Conservation (phyloP, 2,888 invertebrate genomes). For the Drosophila mimetica region DNA sequence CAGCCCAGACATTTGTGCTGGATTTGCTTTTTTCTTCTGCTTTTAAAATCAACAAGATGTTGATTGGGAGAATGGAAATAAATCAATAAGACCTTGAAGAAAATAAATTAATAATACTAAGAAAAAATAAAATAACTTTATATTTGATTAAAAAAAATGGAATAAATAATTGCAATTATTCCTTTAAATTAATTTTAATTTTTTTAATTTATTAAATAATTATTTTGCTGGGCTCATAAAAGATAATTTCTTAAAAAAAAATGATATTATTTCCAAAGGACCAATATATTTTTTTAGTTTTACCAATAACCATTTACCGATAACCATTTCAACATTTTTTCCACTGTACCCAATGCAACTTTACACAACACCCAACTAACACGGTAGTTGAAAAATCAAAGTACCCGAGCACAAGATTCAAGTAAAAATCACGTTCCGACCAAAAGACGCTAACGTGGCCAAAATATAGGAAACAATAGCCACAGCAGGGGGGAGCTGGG, state of each 20-base stretch:
- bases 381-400: conserved; percentile 43
- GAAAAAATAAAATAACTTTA: not conserved
- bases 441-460: conserved; percentile 76
- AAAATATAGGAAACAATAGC: conserved; percentile 62
- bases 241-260: not conserved
- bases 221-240: not conserved
- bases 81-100: not conserved
- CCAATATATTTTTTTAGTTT: too few relatives aligned
- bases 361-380: conserved; percentile 3
- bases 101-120: not conserved
- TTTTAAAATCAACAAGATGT: conserved; percentile 17
- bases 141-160: not conserved
- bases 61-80: conserved; percentile 1
- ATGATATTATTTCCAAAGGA: too few relatives aligned
- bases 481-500: conserved; percentile 8
- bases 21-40: conserved; percentile 6
- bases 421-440: conserved; percentile 74
- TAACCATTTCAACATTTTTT: not conserved
- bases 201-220: not conserved
- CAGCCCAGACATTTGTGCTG: conserved; percentile 15
- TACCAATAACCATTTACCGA: too few relatives aligned
- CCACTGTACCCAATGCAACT: conserved; percentile 3
- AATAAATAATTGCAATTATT: not conserved
- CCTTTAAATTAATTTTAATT: too few relatives aligned
- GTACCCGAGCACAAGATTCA: conserved; percentile 61